Evolutionary conservation across 2,797 vertebrate species (phyloP), one percentile per base, ranked within the genome.

Genomic region (Centroberyx gerrardi): DNA sequence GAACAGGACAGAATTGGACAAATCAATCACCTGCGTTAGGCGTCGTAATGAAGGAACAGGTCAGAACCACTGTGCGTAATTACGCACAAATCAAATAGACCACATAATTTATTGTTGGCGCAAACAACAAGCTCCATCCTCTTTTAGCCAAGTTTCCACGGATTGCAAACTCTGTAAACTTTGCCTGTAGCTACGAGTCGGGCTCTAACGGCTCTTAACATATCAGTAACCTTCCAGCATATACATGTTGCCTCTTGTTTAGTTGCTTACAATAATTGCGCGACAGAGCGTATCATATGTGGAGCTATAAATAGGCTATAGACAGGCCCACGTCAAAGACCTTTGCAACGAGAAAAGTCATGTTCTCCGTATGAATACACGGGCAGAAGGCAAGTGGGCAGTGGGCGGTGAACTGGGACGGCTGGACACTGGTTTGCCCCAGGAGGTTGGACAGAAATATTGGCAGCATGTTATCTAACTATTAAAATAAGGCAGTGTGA

Each of bases 301-400:
- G 67, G 28, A 18, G 33, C 81, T 92, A 90, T 86, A 78, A 91
- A 92, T 92, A 93, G 87, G 44, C 33, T 15, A 60, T 51, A 76
- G 73, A 75, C 82, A 55, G 66, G 60, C 69, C 80, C 75, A 22
- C 84, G 70, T 82, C 72, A 86, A 73, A 86, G 78, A 85, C 54
- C 68, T 44, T 53, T 44, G 81, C 66, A 28, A 48, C 10, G 62
- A 75, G 66, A 68, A 69, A 67, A 80, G 68, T 76, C 69, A 14
- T 40, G 85, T 76, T 84, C 85, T 76, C 73, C 70, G 17, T 68
- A 80, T 67, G 77, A 82, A 73, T 73, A 15, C 68, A 72, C 58
- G 67, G 62, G 72, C 83, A 82, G 62, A 78, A 81, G 77, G 80
- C 73, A 48, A 22, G 80, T 68, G 76, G 74, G 64, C 80, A 81